Conservation (phyloP, 2,113 vertebrate genomes). For the Notothenia coriiceps region DNA sequence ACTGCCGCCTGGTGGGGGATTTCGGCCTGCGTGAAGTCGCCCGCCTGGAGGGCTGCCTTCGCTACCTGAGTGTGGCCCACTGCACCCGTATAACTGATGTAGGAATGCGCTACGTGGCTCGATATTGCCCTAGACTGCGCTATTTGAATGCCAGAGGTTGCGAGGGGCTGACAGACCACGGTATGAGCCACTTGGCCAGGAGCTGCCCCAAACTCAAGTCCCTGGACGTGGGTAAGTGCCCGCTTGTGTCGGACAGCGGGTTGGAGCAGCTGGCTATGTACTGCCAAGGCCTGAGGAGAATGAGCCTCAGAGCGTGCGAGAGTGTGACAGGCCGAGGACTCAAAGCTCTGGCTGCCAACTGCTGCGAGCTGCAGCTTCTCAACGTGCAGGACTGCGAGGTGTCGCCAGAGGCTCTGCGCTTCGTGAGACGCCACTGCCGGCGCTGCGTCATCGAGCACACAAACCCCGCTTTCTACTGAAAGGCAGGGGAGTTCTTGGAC, state of each 20-base stretch:
- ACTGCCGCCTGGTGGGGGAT: slow-evolving; percentile 95
- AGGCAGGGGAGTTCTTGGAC: background rate
- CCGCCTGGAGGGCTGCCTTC: slow-evolving; percentile 93
- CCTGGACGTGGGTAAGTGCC: slow-evolving; percentile 96
- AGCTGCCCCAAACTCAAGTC: slow-evolving; percentile 97
- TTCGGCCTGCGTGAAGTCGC: slow-evolving; percentile 96
- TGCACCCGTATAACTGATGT: slow-evolving; percentile 96
- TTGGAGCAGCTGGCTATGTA: slow-evolving; percentile 93
- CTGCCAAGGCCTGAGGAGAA: slow-evolving; percentile 93
- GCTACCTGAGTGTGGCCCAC: slow-evolving; percentile 97
- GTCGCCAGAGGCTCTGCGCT: slow-evolving; percentile 92
- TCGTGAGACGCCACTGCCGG: slow-evolving; percentile 94
- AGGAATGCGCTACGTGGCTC: slow-evolving; percentile 95
- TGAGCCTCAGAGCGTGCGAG: slow-evolving; percentile 95
- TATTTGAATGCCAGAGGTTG: slow-evolving; percentile 98
- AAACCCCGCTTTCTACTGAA: slow-evolving; percentile 97
- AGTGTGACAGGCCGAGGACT: slow-evolving; percentile 94
- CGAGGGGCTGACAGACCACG: slow-evolving; percentile 98
- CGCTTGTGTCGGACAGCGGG: slow-evolving; percentile 93
- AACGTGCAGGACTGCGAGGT: slow-evolving; percentile 98
- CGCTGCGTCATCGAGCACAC: slow-evolving; percentile 98
- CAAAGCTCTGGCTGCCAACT: slow-evolving; percentile 94
- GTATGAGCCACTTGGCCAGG: slow-evolving; percentile 93
- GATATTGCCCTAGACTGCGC: slow-evolving; percentile 96
- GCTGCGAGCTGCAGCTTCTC: slow-evolving; percentile 95